Evolutionary conservation across 2,888 invertebrate species (phyloP), one percentile per base, ranked within the genome.

Genomic region (Callyntrura sp.): DNA sequence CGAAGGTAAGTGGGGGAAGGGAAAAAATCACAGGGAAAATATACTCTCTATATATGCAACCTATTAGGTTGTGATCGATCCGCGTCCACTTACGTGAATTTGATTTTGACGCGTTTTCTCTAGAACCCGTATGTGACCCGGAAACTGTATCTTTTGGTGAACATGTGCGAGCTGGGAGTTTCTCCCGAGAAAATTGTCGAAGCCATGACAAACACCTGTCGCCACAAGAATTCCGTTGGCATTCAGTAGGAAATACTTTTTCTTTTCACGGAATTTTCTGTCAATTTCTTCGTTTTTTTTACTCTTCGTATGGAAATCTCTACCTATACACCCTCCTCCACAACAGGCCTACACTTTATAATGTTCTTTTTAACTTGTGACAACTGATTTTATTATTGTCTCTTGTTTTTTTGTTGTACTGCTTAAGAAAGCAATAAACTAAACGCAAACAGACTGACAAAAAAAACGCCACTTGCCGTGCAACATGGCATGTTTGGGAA

Each of bases 71-170:
- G 51, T 68, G 79, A 84, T 85, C 79, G 89, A 89, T 89, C 57
- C 20, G 60, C 85, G 85, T 51, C 45, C 45, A 45, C 45, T 11
- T 8, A 8, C n/a, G n/a, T 60, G 5, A 43, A n/a, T 43, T 70
- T 68, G 43, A 12, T 73, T 48, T 48, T 60, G 20, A 28, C 57
- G 62, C 60, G 60, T 68, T 82, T 68, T 45, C 11, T 73, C 20
- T 88, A 94, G 94, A 94, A 95, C 93, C 94, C 94, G 88, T 95
- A 94, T 93, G 95, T 95, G 76, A 93, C 95, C 89, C 93, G 94
- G 87, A 94, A 94, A 85, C 93, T 95, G 91, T 94, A 94, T 93
- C 93, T 94, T 51, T 93, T 95, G 88, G 95, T 95, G 51, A 95
- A 95, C 93, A 91, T 95, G 92, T 95, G 95, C 93, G 95, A 95